Conservation (phyloP, 2,113 vertebrate genomes). For the Petaurus breviceps region DNA sequence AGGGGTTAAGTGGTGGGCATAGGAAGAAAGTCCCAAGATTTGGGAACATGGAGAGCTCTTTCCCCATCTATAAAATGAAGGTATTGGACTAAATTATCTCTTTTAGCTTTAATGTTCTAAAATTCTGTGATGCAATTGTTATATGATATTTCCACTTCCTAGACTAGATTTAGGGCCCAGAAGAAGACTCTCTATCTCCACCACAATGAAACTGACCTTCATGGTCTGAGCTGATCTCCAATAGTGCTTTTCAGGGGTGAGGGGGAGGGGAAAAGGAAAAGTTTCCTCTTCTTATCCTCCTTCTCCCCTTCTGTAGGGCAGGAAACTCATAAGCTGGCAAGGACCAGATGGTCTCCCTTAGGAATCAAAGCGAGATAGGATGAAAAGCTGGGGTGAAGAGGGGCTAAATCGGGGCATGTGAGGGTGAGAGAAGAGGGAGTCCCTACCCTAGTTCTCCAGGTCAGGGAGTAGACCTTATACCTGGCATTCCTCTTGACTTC, state of each 20-base stretch:
- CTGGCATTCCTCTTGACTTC: background rate
- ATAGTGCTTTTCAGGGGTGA: background rate
- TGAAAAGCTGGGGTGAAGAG: background rate
- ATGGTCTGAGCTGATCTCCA: constrained; percentile 24
- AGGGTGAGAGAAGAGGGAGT: background rate
- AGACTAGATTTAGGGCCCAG: background rate
- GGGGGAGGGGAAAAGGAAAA: background rate
- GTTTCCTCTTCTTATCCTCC: background rate
- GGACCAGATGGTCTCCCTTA: background rate
- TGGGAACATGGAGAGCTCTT: background rate
- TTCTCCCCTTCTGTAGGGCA: background rate
- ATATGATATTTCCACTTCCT: background rate
- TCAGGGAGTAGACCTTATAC: background rate
- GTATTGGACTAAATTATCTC: background rate
- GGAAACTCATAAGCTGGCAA: background rate
- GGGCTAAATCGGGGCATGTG: background rate
- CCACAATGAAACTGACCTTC: constrained; percentile 47
- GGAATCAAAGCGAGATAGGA: background rate
- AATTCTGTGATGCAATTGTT: constrained; percentile 5
- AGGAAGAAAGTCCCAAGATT: background rate
- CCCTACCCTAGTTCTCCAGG: background rate
- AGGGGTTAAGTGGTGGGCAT: background rate
- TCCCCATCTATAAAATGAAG: background rate
- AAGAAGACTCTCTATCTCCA: background rate
- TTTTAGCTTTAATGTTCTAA: background rate